These are phyloP conservation scores for Planiliza haematocheilus DNA, from an alignment of 2,113 vertebrate genomes.

Conservation along the genomic window DNA sequence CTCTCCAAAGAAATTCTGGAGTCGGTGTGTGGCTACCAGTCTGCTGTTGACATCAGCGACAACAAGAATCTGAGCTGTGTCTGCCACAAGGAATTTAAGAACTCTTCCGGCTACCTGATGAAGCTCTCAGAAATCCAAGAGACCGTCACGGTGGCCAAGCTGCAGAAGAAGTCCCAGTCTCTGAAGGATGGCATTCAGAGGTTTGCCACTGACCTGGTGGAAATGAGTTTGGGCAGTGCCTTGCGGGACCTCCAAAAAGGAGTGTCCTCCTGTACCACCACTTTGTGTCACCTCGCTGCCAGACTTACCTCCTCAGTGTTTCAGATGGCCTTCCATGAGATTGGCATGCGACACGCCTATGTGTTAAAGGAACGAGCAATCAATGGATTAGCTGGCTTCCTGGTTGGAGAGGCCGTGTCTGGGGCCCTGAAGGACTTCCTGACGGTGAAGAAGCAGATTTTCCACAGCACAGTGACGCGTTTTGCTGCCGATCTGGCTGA, in stretches of 20 bases:
- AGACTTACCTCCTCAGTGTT: conserved; percentile 94
- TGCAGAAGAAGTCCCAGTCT: conserved; percentile 86
- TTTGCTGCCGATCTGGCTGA: conserved; percentile 96
- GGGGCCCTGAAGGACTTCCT: conserved; percentile 92
- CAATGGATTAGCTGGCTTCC: conserved; percentile 89
- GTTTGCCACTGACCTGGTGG: conserved; percentile 93
- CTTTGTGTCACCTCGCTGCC: conserved; percentile 92
- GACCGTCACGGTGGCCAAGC: conserved; percentile 80
- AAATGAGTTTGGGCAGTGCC: conserved; percentile 94
- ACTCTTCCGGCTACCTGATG: conserved; percentile 81
- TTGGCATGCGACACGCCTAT: conserved; percentile 90
- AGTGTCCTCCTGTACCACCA: conserved; percentile 93
- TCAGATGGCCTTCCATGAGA: conserved; percentile 97
- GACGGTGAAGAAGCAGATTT: conserved; percentile 93
- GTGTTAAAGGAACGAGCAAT: conserved; percentile 92
- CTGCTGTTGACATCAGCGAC: conserved; percentile 80
- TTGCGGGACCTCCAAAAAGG: conserved; percentile 96
- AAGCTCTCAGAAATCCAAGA: conserved; percentile 86
- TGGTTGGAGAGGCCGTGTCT: conserved; percentile 93
- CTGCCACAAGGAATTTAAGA: conserved; percentile 84
- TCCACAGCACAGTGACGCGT: conserved; percentile 88
- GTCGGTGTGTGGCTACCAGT: conserved; percentile 87
- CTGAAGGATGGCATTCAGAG: conserved; percentile 93
- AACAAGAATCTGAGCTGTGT: conserved; percentile 86
- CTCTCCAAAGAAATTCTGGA: conserved; percentile 91